Percentiles rank a stretch among this genome's conserved stretches.
phyloP scores from a whole-genome alignment of 2,797 vertebrate genomes.

The Falco biarmicus region DNA sequence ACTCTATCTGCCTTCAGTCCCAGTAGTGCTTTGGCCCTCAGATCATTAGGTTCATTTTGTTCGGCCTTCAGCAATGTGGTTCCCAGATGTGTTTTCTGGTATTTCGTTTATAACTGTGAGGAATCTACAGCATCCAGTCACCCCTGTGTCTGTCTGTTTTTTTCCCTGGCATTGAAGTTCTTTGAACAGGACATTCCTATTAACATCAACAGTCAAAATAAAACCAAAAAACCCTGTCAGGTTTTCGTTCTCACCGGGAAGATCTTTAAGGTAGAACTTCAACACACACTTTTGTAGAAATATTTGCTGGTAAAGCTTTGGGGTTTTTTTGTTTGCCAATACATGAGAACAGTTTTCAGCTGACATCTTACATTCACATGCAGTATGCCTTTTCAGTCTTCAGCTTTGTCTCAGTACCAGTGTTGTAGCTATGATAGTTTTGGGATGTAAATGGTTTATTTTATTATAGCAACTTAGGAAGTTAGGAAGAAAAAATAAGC shows the following conservation, averaged over 20 bases:
- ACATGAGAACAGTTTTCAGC: neutral
- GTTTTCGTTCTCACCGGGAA: conserved; percentile 40
- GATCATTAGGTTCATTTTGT: conserved; percentile 38
- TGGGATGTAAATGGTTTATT: conserved; percentile 17
- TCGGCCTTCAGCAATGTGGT: conserved; percentile 62
- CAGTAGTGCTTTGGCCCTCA: neutral
- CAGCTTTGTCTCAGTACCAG: neutral
- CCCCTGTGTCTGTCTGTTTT: neutral
- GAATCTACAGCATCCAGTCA: conserved; percentile 60
- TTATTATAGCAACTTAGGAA: neutral
- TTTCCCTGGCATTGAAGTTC: conserved; percentile 32
- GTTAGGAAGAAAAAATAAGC: neutral
- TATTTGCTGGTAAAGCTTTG: neutral
- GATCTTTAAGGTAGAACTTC: conserved; percentile 26
- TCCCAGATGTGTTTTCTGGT: conserved; percentile 68
- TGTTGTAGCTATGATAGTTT: neutral
- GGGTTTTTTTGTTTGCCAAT: accelerated
- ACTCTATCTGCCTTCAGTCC: conserved; percentile 1
- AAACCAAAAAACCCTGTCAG: neutral
- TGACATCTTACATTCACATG: neutral
- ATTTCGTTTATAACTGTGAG: conserved; percentile 58
- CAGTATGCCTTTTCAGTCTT: neutral
- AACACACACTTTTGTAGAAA: neutral
- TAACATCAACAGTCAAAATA: conserved; percentile 40
- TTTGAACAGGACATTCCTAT: conserved; percentile 57